These are phyloP conservation scores for Bactericera cockerelli DNA, from an alignment of 1,140 invertebrate species.

Conservation along the genomic window DNA sequence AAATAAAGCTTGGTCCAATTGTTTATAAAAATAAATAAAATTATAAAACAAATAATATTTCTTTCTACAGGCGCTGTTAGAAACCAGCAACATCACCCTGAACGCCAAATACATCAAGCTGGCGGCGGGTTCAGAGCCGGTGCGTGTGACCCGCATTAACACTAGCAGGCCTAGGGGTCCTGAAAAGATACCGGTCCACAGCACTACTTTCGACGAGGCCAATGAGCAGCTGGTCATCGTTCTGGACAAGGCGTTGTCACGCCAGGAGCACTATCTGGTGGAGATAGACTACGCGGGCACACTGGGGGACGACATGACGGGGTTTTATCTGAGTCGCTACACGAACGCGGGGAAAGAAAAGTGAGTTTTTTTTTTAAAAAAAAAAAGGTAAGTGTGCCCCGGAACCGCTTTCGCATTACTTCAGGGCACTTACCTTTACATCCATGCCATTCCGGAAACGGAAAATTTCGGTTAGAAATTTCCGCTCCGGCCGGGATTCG, in stretches of 20 bases:
- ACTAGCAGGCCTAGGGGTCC: neutral
- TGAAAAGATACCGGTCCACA: neutral
- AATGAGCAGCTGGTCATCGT: constrained; percentile 2
- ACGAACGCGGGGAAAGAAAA: neutral
- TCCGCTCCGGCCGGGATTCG: too few relatives aligned
- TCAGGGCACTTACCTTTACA: too few relatives aligned
- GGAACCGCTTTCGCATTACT: too few relatives aligned
- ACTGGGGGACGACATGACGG: constrained; percentile 16
- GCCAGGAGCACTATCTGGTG: constrained; percentile 5
- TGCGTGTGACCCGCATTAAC: neutral
- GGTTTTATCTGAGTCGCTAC: constrained; percentile 17
- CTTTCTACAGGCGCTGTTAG: too few relatives aligned
- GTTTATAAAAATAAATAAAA: too few relatives aligned
- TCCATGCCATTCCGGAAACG: too few relatives aligned
- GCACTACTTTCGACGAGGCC: neutral
- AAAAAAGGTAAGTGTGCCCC: too few relatives aligned
- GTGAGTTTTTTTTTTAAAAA: constrained; percentile 14
- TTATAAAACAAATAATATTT: too few relatives aligned
- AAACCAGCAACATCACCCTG: neutral
- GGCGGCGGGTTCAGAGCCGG: neutral
- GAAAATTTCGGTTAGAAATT: too few relatives aligned
- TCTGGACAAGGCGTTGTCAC: neutral
- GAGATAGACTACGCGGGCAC: constrained; percentile 13
- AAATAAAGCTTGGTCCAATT: too few relatives aligned
- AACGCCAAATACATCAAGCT: neutral